phyloP scores from a whole-genome alignment of 2,797 vertebrate genomes.

The Sibirionetta formosa region DNA sequence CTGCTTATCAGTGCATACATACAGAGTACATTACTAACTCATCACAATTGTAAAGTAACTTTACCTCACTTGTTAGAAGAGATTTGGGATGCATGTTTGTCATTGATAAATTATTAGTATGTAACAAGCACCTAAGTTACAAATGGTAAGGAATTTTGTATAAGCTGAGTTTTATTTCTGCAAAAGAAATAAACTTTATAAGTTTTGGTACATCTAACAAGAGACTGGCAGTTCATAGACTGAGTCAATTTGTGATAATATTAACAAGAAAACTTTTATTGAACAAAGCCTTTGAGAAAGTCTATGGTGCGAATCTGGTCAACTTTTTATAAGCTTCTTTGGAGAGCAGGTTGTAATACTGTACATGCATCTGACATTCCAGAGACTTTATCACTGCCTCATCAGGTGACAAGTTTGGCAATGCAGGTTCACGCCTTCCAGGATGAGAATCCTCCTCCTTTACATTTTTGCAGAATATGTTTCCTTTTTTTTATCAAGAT shows the following conservation, averaged over 20 bases:
- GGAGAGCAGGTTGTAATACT: not conserved
- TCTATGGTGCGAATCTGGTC: not conserved
- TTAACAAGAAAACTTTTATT: not conserved
- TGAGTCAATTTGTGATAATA: not conserved
- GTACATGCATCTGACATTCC: not conserved
- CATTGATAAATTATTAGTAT: accelerated
- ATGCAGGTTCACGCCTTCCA: not conserved
- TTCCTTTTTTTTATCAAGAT: not conserved
- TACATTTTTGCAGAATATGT: not conserved
- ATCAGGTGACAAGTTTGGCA: not conserved
- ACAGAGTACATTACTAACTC: not conserved
- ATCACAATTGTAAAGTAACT: not conserved
- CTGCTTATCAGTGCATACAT: not conserved
- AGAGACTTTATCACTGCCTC: not conserved
- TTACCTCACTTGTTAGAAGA: not conserved
- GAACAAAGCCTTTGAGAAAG: not conserved
- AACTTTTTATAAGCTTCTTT: not conserved
- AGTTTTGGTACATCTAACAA: not conserved
- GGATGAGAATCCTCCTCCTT: not conserved
- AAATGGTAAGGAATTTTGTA: not conserved
- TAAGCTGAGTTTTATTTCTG: not conserved
- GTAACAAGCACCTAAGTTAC: not conserved
- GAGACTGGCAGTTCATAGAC: not conserved
- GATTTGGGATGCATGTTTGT: not conserved
- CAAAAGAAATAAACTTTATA: not conserved